phyloP scores from a whole-genome alignment of 2,113 vertebrate genomes.

The Antechinus stuartii region DNA sequence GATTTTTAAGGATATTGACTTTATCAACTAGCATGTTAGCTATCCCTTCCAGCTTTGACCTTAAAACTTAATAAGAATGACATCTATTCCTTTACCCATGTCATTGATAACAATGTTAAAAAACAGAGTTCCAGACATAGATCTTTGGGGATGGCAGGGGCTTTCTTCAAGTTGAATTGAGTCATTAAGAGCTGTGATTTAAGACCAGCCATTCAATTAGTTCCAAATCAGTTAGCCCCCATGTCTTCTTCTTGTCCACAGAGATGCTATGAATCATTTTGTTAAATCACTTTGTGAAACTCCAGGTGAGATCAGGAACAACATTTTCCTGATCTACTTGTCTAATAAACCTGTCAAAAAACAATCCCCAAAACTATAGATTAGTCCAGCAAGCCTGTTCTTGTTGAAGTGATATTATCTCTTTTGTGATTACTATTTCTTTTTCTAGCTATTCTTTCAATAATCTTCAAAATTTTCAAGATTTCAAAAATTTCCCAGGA shows the following conservation, averaged over 20 bases:
- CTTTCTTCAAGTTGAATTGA: background rate
- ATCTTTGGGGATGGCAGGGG: background rate
- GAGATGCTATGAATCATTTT: background rate
- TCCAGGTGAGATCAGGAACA: background rate
- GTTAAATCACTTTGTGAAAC: background rate
- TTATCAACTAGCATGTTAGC: background rate
- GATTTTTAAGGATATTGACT: background rate
- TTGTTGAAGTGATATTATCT: background rate
- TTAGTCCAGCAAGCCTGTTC: background rate
- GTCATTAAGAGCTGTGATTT: background rate
- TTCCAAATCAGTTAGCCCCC: background rate
- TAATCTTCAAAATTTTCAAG: background rate
- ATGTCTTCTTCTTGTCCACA: background rate
- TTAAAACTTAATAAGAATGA: background rate
- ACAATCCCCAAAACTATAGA: background rate
- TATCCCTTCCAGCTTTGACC: background rate
- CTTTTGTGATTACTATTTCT: background rate
- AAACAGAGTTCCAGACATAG: background rate
- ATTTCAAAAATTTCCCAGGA: background rate
- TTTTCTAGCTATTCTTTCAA: background rate
- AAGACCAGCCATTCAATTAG: background rate
- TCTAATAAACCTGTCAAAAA: background rate
- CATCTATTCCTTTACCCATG: background rate
- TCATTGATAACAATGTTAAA: background rate
- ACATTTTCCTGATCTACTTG: background rate